A percentile compares a stretch with the other conserved stretches of the same genome.
Evolutionary conservation across 2,888 invertebrate genomes (phyloP).

Genomic region (Apoderus coryli): DNA sequence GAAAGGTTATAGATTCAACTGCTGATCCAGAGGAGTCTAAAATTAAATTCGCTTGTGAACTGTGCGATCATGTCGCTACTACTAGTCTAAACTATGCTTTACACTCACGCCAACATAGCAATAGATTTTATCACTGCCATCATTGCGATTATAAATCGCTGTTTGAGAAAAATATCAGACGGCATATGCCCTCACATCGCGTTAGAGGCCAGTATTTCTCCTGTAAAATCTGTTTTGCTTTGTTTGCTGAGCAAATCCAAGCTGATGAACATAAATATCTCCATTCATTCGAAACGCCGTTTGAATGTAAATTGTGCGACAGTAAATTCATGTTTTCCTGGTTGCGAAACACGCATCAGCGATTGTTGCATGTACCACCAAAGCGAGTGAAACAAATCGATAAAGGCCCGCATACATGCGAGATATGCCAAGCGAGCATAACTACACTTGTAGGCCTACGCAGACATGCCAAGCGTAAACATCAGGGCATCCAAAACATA

Average conservation of each 20-base stretch:
- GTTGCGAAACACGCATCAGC: slow-evolving; percentile 31
- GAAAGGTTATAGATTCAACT: too few relatives aligned
- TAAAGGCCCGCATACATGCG: slow-evolving; percentile 14
- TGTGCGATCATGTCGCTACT: slow-evolving; percentile 39
- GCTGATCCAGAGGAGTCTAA: slow-evolving; percentile 29
- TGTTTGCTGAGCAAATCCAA: slow-evolving; percentile 18
- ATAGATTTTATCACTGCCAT: slow-evolving; percentile 26
- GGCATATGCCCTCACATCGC: slow-evolving; percentile 19
- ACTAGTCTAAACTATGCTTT: slow-evolving; percentile 25
- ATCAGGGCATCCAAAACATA: slow-evolving; percentile 9
- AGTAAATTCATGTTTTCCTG: slow-evolving; percentile 23
- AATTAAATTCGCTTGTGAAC: slow-evolving; percentile 31
- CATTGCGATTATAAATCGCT: slow-evolving; percentile 24
- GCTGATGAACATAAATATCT: slow-evolving; percentile 24
- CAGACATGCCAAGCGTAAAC: slow-evolving; percentile 20
- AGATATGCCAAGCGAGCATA: slow-evolving; percentile 17
- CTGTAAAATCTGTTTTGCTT: slow-evolving; percentile 16
- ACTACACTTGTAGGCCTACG: slow-evolving; percentile 19
- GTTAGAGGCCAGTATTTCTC: slow-evolving; percentile 13
- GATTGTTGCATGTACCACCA: slow-evolving; percentile 12
- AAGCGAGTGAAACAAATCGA: slow-evolving; percentile 13
- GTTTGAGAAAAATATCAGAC: slow-evolving; percentile 17
- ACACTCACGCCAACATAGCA: slow-evolving; percentile 26
- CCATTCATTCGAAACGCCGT: slow-evolving; percentile 27
- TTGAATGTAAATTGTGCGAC: slow-evolving; percentile 35